Base-by-base conservation (phyloP, 2,888 invertebrate species). In the Seira musarum region DNA sequence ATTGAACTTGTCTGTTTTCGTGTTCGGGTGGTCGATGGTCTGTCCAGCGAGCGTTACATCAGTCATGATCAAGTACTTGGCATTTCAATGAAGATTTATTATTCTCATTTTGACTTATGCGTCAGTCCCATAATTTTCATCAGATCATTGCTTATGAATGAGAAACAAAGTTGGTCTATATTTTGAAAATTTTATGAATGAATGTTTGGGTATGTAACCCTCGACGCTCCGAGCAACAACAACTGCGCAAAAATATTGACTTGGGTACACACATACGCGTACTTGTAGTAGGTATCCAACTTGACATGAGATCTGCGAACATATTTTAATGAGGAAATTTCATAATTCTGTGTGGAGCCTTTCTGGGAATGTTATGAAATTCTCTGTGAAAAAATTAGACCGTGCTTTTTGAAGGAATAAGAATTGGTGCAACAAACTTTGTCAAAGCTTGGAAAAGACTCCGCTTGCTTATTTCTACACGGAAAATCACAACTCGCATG, bases 81-180 rank as follows among this genome's bases (percentile, higher is more conserved):
- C 53, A 53, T 72, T 79, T 67, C 78, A 79, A 79, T 72, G 78
- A 71, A 71, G 68, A 79, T 79, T 79, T 79, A 79, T 71, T 79
- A 49, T 21, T 35, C 19, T 61, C 30, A 79, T 72, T 79, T n/a
- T 67, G 53, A 74, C 67, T 5, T 67, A 64, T 15, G 24, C 24
- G 64, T 57, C 70, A 30, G 19, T 10, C n/a, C 24, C 10, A n/a
- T 71, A 60, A 60, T 61, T 13, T 5, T 40, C 40, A 40, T 35
- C 61, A 46, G 46, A 25, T 21, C 67, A 46, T 35, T n/a, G n/a
- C 17, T 21, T 40, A 40, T n/a, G n/a, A n/a, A n/a, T n/a, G n/a
- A n/a, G n/a, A 40, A 10, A 60, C n/a, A 13, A 13, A n/a, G 17
- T 15, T 57, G 57, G 57, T 57, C 57, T n/a, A 57, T n/a, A 57